Evolutionary conservation across 1,140 invertebrate species (phyloP).

Genomic region (Laodelphax striatellus): DNA sequence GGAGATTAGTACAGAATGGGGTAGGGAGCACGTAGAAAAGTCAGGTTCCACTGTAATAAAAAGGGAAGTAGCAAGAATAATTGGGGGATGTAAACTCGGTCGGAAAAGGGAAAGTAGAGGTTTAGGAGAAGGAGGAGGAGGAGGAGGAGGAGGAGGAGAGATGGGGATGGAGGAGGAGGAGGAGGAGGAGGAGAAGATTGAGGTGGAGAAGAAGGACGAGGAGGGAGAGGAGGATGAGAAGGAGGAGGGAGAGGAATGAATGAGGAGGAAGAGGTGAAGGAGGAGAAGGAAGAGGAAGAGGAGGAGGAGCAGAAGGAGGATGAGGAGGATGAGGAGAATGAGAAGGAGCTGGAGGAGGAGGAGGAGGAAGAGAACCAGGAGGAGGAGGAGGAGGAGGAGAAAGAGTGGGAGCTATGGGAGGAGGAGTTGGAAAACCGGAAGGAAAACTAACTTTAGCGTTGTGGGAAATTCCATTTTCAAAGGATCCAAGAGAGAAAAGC

Average conservation of each 20-base stretch:
- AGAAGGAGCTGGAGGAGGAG: background rate
- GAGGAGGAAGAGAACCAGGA: background rate
- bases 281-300: background rate
- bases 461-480: no score
- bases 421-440: slow-evolving; percentile 1
- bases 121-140: no score
- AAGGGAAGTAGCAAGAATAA: no score
- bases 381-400: background rate
- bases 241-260: background rate
- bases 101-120: no score
- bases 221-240: slow-evolving; percentile 8
- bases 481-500: background rate
- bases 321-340: background rate
- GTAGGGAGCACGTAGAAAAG: no score
- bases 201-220: background rate
- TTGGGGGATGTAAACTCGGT: no score
- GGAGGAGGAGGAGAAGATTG: no score
- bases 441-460: no score
- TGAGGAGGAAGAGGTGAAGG: background rate
- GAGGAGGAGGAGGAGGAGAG: no score
- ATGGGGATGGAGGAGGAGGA: no score
- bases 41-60: no score
- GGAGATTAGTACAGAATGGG: no score
- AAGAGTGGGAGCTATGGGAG: background rate
- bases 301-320: background rate